Conservation (phyloP, 2,797 vertebrate genomes). For the Craterocephalus amniculus region DNA sequence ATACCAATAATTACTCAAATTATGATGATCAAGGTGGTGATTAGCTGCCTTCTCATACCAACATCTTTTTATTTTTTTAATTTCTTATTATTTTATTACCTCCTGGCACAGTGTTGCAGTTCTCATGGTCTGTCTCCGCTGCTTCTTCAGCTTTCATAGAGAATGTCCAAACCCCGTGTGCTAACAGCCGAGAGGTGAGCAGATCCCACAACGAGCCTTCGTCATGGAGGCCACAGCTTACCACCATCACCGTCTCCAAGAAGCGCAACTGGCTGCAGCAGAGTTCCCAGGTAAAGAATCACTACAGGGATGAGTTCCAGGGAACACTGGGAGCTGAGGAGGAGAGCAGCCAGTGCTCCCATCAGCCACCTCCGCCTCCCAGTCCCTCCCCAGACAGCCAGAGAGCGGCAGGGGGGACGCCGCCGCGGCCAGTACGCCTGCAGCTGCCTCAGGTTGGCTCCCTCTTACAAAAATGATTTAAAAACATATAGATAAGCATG, state of each 20-base stretch:
- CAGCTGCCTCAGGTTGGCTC: constrained; percentile 67
- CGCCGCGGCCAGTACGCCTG: constrained; percentile 40
- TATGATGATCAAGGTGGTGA: constrained; percentile 14
- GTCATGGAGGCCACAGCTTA: constrained; percentile 76
- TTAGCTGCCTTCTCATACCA: constrained; percentile 12
- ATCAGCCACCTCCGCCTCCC: constrained; percentile 59
- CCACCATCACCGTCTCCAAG: constrained; percentile 96
- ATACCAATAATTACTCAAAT: constrained; percentile 30
- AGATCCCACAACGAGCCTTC: constrained; percentile 64
- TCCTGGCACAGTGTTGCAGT: neutral
- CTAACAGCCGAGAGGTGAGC: constrained; percentile 81
- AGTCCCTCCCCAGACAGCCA: constrained; percentile 70
- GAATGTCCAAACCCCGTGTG: constrained; percentile 84
- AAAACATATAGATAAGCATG: constrained; percentile 4
- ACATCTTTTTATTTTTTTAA: too few species aligned
- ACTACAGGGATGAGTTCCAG: constrained; percentile 75
- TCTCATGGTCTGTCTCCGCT: constrained; percentile 29
- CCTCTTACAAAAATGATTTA: neutral
- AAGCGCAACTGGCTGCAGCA: constrained; percentile 98
- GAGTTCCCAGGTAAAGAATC: constrained; percentile 80
- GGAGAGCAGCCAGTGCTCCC: constrained; percentile 53
- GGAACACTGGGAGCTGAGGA: constrained; percentile 71
- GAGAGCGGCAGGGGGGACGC: constrained; percentile 55
- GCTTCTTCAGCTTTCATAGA: constrained; percentile 87
- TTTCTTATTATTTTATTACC: constrained; percentile 1